Evolutionary conservation across 2,797 vertebrate species (phyloP).

Genomic region (Chaetodon trifasciatus): DNA sequence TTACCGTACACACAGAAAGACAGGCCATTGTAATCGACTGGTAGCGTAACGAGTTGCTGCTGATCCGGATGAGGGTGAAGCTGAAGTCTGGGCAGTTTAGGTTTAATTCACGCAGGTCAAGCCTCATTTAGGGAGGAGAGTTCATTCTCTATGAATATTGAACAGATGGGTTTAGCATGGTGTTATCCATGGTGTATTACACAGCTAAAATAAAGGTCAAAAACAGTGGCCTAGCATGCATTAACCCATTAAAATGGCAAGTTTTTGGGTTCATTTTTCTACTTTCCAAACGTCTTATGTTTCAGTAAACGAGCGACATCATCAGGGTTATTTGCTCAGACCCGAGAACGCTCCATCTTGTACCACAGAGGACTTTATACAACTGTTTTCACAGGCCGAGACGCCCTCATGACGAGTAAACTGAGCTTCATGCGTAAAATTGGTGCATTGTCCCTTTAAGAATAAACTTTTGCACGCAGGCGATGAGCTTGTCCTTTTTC

Average conservation of each 20-base stretch:
- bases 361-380: background rate
- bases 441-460: background rate
- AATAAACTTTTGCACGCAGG: slow-evolving; percentile 16
- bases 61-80: slow-evolving; percentile 15
- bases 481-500: slow-evolving; percentile 38
- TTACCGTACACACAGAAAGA: slow-evolving; percentile 24
- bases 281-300: background rate
- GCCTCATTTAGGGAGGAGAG: slow-evolving; percentile 3
- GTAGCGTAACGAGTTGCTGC: background rate
- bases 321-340: background rate
- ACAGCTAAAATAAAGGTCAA: slow-evolving; percentile 17
- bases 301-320: background rate
- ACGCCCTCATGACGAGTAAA: background rate
- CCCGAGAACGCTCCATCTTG: background rate
- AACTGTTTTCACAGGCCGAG: background rate
- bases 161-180: slow-evolving; percentile 38
- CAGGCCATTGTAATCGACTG: background rate
- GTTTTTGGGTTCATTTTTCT: background rate
- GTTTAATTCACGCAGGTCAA: background rate
- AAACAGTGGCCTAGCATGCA: background rate
- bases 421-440: background rate
- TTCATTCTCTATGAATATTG: background rate
- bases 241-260: background rate
- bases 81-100: background rate
- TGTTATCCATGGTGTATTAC: slow-evolving; percentile 41